Conservation (phyloP, 2,888 invertebrate species). For the Odontocerum albicorne region DNA sequence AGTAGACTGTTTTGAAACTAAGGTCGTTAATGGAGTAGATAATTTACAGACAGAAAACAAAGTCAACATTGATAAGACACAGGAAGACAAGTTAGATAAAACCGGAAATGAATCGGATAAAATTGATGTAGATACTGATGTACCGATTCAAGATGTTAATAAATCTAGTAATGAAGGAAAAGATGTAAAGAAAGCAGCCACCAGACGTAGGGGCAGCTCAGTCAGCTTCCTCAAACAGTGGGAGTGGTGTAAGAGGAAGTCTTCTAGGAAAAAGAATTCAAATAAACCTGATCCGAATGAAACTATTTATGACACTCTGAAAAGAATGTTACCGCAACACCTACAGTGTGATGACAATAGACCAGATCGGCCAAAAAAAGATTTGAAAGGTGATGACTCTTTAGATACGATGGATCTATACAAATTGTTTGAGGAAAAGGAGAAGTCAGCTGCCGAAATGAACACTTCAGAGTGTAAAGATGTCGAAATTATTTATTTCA, state of each 20-base stretch:
- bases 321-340: constrained; percentile 64
- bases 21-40: constrained; percentile 34
- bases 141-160: constrained; percentile 19
- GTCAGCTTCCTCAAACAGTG: constrained; percentile 73
- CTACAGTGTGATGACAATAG: constrained; percentile 51
- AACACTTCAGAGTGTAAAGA: not conserved
- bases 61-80: constrained; percentile 47
- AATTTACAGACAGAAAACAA: constrained; percentile 45
- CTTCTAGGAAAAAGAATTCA: constrained; percentile 54
- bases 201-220: constrained; percentile 69
- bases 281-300: constrained; percentile 63
- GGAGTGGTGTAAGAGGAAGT: constrained; percentile 72
- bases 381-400: constrained; percentile 56
- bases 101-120: constrained; percentile 32
- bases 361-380: constrained; percentile 47
- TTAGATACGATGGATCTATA: constrained; percentile 65
- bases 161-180: constrained; percentile 41
- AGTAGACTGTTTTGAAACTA: constrained; percentile 14
- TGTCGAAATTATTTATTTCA: constrained; percentile 67
- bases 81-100: constrained; percentile 41
- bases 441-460: constrained; percentile 38
- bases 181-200: constrained; percentile 47
- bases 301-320: constrained; percentile 67
- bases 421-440: constrained; percentile 60
- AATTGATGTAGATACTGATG: constrained; percentile 31